phyloP scores from a whole-genome alignment of 37 sponge, comb jelly and placozoan genomes.

The Axinella damicornis region DNA sequence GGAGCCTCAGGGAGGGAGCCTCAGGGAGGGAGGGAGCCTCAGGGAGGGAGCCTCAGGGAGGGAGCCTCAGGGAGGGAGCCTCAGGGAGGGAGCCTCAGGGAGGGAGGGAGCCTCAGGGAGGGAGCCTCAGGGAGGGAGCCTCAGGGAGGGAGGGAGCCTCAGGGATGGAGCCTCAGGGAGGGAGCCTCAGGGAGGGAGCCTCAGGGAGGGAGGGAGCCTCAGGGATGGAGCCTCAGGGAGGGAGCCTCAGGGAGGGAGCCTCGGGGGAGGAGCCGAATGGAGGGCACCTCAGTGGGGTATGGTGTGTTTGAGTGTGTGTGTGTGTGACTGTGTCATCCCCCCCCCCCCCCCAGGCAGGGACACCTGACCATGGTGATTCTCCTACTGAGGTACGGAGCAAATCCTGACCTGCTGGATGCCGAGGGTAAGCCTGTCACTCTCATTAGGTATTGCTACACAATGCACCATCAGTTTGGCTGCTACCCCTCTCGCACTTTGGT shows the following conservation, averaged over 20 bases:
- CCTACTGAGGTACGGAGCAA: conserved; percentile 87
- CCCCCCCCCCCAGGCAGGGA: conserved; percentile 70
- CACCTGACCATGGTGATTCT: conserved; percentile 89
- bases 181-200: too few relatives aligned
- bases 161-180: too few relatives aligned
- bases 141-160: neutral
- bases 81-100: neutral
- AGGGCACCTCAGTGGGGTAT: too few relatives aligned
- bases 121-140: neutral
- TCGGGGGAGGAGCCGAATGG: too few relatives aligned
- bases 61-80: neutral
- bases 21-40: too few relatives aligned
- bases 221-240: neutral
- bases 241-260: neutral
- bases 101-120: conserved; percentile 26
- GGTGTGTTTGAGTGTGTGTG: too few relatives aligned
- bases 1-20: neutral
- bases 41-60: conserved; percentile 19
- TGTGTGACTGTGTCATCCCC: too few relatives aligned
- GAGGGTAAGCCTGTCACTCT: conserved; percentile 86
- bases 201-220: conserved; percentile 14
- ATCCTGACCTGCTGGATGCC: conserved; percentile 72
- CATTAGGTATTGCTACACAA: neutral
- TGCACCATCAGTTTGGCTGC: neutral
- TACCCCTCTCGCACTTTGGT: neutral